These are phyloP conservation scores for Cerastis leucographa DNA, from an alignment of 2,888 invertebrate genomes.

Conservation along the genomic window DNA sequence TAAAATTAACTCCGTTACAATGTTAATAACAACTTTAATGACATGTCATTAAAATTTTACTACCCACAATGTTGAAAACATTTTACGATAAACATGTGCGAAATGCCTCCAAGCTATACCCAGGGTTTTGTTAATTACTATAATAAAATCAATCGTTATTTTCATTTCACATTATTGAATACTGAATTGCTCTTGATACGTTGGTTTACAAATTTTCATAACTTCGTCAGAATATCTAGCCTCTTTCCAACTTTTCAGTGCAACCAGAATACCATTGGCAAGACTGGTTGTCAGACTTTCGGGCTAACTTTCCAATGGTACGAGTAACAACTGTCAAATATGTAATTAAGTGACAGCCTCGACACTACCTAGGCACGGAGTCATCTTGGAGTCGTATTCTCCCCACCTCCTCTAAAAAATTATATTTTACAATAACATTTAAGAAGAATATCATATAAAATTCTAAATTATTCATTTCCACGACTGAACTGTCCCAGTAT, in stretches of 20 bases:
- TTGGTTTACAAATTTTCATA: background rate
- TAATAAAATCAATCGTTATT: background rate
- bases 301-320: background rate
- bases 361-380: background rate
- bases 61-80: conserved; percentile 6
- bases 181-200: background rate
- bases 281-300: background rate
- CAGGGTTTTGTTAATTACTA: background rate
- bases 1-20: conserved; percentile 12
- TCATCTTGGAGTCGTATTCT: background rate
- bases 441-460: background rate
- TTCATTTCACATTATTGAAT: background rate
- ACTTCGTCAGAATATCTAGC: background rate
- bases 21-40: conserved; percentile 24
- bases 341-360: background rate
- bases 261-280: background rate
- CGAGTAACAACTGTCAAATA: background rate
- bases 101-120: background rate
- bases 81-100: conserved; percentile 25
- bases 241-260: background rate
- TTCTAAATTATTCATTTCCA: background rate
- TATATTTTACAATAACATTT: background rate
- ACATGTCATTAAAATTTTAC: conserved; percentile 18
- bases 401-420: background rate
- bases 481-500: background rate